Conservation (phyloP, 2,113 vertebrate genomes). For the Syngnathoides biaculeatus region DNA sequence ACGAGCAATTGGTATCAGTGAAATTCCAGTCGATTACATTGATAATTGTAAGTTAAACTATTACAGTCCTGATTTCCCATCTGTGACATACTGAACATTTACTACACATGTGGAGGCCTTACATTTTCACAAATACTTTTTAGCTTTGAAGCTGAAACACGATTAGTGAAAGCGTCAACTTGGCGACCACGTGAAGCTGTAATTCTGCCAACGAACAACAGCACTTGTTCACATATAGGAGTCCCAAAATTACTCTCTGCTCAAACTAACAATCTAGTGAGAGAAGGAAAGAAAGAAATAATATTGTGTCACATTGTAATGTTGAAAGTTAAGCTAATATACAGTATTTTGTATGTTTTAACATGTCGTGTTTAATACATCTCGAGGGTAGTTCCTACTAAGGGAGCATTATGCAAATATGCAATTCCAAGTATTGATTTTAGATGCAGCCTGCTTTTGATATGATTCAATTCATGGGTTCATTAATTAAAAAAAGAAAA, state of each 20-base stretch:
- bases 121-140: too few relatives aligned
- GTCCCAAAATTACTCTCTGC: neutral
- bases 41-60: too few relatives aligned
- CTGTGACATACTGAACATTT: too few relatives aligned
- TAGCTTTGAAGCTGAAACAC: too few relatives aligned
- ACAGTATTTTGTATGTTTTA: neutral
- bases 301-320: neutral
- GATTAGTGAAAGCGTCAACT: neutral
- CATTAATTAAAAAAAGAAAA: conserved; percentile 66
- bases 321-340: neutral
- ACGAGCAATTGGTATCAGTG: too few relatives aligned
- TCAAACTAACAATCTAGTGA: neutral
- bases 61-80: too few relatives aligned
- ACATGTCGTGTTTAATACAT: conserved; percentile 25
- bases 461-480: conserved; percentile 35
- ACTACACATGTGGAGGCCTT: too few relatives aligned
- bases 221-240: neutral
- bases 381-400: conserved; percentile 35
- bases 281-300: neutral
- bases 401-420: conserved; percentile 58
- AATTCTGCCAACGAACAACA: neutral
- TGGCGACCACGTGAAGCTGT: neutral
- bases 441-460: conserved; percentile 51
- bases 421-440: conserved; percentile 66
- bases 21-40: too few relatives aligned